Evolutionary conservation across 2,113 vertebrate species (phyloP).

Genomic region (Monarcha castaneiventris): DNA sequence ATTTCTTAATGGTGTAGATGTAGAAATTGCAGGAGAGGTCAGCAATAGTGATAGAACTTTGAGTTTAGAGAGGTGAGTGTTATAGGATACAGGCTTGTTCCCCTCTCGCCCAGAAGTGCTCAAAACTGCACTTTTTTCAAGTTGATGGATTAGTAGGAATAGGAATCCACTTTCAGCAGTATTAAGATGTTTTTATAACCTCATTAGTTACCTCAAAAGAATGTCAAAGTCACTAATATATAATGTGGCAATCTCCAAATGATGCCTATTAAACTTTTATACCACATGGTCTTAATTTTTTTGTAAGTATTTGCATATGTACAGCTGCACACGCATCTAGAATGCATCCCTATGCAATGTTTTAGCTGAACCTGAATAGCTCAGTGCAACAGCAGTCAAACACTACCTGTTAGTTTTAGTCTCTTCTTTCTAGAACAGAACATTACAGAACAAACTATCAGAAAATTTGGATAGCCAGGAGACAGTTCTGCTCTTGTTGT

Average conservation of each 20-base stretch:
- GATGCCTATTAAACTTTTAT: not conserved
- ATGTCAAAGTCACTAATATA: not conserved
- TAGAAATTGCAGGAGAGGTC: not conserved
- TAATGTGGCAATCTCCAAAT: not conserved
- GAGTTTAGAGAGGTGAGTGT: not conserved
- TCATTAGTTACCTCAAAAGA: conserved; percentile 7
- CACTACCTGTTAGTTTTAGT: not conserved
- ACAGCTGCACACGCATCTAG: not conserved
- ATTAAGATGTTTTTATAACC: conserved; percentile 20
- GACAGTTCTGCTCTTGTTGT: not conserved
- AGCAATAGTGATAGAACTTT: not conserved
- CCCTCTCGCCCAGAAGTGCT: not conserved
- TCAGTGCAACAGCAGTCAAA: not conserved
- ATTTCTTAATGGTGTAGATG: not conserved
- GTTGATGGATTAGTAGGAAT: not conserved
- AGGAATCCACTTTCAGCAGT: not conserved
- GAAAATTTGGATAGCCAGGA: not conserved
- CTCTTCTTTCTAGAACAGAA: not conserved
- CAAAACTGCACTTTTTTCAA: not conserved
- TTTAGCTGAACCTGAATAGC: not conserved
- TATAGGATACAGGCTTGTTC: not conserved
- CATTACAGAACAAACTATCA: not conserved
- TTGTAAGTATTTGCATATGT: not conserved
- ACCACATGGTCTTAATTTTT: not conserved
- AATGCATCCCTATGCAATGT: not conserved